These are phyloP conservation scores for Calosoma granatense DNA, from an alignment of 1,140 invertebrate genomes.

Conservation along the genomic window DNA sequence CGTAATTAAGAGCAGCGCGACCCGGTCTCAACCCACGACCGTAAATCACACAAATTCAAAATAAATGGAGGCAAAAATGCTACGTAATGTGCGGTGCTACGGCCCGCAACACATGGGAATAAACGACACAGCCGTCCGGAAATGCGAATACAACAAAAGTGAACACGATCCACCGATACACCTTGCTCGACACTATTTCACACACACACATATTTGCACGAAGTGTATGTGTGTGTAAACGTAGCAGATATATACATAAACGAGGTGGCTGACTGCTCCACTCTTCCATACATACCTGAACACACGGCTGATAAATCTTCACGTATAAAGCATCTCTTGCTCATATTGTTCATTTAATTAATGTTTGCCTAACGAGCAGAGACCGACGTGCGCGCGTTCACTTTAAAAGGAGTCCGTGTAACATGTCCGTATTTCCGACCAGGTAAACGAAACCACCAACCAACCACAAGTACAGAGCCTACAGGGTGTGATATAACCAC, in stretches of 20 bases:
- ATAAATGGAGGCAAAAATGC: neutral
- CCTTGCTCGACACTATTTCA: too few species aligned
- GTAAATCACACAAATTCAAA: neutral
- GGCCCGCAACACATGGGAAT: neutral
- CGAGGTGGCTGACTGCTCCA: too few species aligned
- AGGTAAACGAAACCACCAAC: neutral
- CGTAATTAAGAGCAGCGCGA: neutral
- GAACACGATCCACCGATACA: too few species aligned
- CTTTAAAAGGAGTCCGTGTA: neutral
- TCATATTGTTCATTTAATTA: constrained; percentile 9
- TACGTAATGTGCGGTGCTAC: neutral
- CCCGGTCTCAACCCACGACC: too few species aligned
- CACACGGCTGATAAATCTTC: too few species aligned
- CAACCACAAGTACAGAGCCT: too few species aligned
- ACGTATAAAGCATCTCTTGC: neutral
- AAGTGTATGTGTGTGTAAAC: too few species aligned
- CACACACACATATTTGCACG: too few species aligned
- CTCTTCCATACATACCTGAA: too few species aligned
- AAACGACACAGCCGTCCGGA: neutral
- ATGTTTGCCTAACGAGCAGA: neutral
- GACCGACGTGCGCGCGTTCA: neutral
- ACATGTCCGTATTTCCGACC: neutral
- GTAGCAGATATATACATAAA: too few species aligned
- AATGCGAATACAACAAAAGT: neutral
- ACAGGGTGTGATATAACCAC: too few species aligned